Evolutionary conservation across 2,888 invertebrate genomes (phyloP).

Genomic region (Drosophila dives): DNA sequence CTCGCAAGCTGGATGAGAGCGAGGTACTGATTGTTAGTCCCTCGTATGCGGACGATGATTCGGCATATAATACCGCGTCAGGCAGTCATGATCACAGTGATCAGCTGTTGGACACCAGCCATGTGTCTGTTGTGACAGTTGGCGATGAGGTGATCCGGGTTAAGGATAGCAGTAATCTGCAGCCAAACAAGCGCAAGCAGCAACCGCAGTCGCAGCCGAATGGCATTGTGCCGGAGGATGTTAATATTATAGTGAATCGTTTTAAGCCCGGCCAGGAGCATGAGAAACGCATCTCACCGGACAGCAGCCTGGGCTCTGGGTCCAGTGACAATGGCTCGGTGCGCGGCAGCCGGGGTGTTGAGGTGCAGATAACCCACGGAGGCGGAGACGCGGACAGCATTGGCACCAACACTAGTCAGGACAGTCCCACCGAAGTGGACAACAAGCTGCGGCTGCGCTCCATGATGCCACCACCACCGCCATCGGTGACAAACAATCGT

Average conservation of each 20-base stretch:
- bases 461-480: slow-evolving; percentile 60
- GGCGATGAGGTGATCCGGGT: slow-evolving; percentile 91
- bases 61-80: slow-evolving; percentile 86
- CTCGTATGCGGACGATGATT: slow-evolving; percentile 88
- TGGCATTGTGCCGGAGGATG: slow-evolving; percentile 84
- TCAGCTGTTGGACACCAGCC: slow-evolving; percentile 90
- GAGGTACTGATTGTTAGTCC: slow-evolving; percentile 93
- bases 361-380: slow-evolving; percentile 68
- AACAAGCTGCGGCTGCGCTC: slow-evolving; percentile 41
- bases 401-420: slow-evolving; percentile 91
- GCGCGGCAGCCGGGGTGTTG: slow-evolving; percentile 85
- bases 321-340: slow-evolving; percentile 91
- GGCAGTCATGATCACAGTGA: slow-evolving; percentile 78
- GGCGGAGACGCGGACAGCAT: slow-evolving; percentile 93
- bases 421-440: slow-evolving; percentile 86
- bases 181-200: slow-evolving; percentile 29
- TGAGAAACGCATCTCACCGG: slow-evolving; percentile 86
- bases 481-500: slow-evolving; percentile 42
- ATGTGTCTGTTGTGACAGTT: slow-evolving; percentile 96
- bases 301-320: slow-evolving; percentile 86
- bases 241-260: slow-evolving; percentile 84
- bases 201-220: slow-evolving; percentile 84
- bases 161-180: slow-evolving; percentile 88
- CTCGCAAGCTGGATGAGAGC: slow-evolving; percentile 92
- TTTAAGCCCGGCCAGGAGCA: slow-evolving; percentile 69